Conservation (phyloP, 2,113 vertebrate species). For the Tretioscincus oriximinensis region DNA sequence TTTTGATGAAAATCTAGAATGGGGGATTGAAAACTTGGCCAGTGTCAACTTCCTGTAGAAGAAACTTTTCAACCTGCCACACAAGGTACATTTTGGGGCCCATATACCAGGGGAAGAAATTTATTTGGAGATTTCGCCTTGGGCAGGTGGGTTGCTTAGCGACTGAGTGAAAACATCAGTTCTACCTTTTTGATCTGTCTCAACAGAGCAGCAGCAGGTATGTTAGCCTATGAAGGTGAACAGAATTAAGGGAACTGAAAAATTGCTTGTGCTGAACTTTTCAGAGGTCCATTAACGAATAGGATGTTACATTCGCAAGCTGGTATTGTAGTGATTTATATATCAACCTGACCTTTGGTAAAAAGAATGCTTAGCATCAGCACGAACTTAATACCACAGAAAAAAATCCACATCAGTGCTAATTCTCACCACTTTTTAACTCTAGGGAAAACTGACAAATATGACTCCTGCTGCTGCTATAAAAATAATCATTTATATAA, state of each 20-base stretch:
- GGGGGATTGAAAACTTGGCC: constrained; percentile 48
- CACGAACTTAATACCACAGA: background rate
- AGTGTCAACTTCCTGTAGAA: constrained; percentile 33
- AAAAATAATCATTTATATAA: background rate
- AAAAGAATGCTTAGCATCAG: background rate
- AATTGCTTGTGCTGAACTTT: background rate
- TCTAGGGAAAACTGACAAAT: background rate
- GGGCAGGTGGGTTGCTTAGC: constrained; percentile 45
- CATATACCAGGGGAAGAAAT: constrained; percentile 37
- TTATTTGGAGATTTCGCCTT: constrained; percentile 66
- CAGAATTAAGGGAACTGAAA: background rate
- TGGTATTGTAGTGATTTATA: background rate
- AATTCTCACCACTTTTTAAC: background rate
- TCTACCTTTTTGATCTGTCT: constrained; percentile 47
- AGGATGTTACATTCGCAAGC: background rate
- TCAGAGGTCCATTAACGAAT: background rate
- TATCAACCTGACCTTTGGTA: too few relatives aligned
- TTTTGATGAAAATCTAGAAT: constrained; percentile 40
- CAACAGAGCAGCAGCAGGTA: constrained; percentile 36
- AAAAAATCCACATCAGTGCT: background rate
- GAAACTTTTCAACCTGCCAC: constrained; percentile 69
- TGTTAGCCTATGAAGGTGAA: background rate
- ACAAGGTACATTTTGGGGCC: constrained; percentile 56
- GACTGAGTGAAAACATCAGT: constrained; percentile 40
- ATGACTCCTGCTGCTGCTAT: background rate